Conservation (phyloP, 2,888 invertebrate species). For the Eumerus sabulonum region DNA sequence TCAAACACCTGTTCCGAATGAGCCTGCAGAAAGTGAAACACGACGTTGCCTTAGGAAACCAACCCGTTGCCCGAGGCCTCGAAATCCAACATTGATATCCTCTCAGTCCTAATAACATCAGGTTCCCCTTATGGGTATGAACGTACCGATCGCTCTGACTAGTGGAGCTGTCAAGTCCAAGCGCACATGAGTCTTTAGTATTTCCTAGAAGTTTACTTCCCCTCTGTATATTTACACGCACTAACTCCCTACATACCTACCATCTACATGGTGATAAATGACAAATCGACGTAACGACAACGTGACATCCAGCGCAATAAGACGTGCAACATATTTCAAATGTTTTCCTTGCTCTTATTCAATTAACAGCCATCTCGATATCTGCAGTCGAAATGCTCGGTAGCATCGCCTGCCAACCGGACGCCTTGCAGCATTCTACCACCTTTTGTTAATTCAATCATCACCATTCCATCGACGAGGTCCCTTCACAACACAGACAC, state of each 20-base stretch:
- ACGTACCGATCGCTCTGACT: no score
- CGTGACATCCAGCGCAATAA: slow-evolving; percentile 54
- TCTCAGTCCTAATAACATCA: no score
- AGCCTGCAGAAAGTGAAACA: no score
- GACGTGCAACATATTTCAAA: slow-evolving; percentile 61
- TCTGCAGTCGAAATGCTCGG: slow-evolving; percentile 29
- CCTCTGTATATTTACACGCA: slow-evolving; percentile 19
- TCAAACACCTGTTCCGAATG: no score
- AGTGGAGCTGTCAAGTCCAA: no score
- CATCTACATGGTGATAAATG: no score
- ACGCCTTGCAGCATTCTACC: slow-evolving; percentile 64
- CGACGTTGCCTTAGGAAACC: no score
- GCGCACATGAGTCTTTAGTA: slow-evolving; percentile 12
- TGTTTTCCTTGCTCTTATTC: slow-evolving; percentile 63
- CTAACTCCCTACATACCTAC: slow-evolving; percentile 33
- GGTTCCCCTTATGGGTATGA: no score
- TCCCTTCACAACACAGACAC: not conserved
- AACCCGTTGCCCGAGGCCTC: no score
- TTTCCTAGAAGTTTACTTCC: slow-evolving; percentile 58
- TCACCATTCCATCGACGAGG: slow-evolving; percentile 46
- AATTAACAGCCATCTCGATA: slow-evolving; percentile 62
- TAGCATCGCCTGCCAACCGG: slow-evolving; percentile 15
- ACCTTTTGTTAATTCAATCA: slow-evolving; percentile 69
- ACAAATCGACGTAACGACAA: slow-evolving; percentile 20
- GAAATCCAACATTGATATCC: no score